Base-by-base conservation (phyloP, 2,888 invertebrate species). In the Deilephila porcellus region DNA sequence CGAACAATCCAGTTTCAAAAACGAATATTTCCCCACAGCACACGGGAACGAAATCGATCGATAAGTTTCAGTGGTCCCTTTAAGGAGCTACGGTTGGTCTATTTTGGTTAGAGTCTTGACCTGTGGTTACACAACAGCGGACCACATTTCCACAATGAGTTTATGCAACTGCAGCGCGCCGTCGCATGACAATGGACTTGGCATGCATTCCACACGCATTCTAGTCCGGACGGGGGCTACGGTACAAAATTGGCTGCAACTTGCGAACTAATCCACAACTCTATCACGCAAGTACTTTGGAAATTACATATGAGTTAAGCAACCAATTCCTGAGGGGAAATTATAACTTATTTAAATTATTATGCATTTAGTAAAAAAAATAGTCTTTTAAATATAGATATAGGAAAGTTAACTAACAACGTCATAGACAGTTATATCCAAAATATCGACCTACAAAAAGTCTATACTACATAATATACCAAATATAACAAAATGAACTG, bases 161-260 rank as follows among this genome's bases (percentile, higher is more conserved):
- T 88, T 87, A 88, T 88, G 88, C 89, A 89, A 90, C 87, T 85
- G 85, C 83, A 83, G 80, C 83, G 83, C 84, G 84, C 81, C 82
- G 85, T 84, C 85, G 88, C 86, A 88, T 92, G 91, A 92, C 93
- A 92, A 92, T 93, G 91, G 87, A 89, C 91, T 90, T 89, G 90
- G 87, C 87, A 86, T 88, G 85, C 86, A 88, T 89, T 90, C 89
- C 87, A 80, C 79, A 80, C 84, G 80, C 85, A 87, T 85, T 87
- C 85, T 83, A 81, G 83, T 77, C 75, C 79, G 82, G 78, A 78
- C 81, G 78, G 79, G 78, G 80, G 78, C 79, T 78, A 80, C 78
- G 77, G 81, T 82, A 81, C 80, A 78, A 80, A 83, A 83, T 80
- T 79, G 81, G 85, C 83, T 81, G 78, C 78, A 77, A 84, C 77